Evolutionary conservation across 2,888 invertebrate species (phyloP).

Genomic region (Hirtodrosophila histrioides): DNA sequence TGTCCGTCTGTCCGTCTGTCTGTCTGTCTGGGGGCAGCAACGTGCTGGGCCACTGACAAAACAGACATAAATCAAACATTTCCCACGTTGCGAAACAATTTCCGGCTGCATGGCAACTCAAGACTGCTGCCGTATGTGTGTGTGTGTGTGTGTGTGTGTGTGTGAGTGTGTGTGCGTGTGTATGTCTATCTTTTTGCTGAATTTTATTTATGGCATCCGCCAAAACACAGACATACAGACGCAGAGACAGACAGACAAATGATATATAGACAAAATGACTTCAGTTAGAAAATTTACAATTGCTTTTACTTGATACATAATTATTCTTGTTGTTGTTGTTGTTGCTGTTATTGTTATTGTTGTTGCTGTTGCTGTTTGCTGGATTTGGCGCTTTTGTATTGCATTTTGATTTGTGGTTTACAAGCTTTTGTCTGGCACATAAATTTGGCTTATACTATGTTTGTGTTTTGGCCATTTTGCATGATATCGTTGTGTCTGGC

Average conservation of each 20-base stretch:
- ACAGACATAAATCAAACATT: constrained; percentile 80
- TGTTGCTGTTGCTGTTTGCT: constrained; percentile 28
- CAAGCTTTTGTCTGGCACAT: constrained; percentile 68
- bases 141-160: constrained; percentile 7
- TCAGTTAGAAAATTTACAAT: constrained; percentile 79
- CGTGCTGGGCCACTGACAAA: constrained; percentile 66
- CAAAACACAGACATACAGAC: constrained; percentile 38
- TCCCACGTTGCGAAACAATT: constrained; percentile 80
- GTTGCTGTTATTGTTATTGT: constrained; percentile 54
- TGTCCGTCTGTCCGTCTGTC: constrained; percentile 53
- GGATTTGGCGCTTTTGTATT: constrained; percentile 66
- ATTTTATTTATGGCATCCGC: constrained; percentile 79
- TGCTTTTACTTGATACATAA: constrained; percentile 75
- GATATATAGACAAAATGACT: constrained; percentile 77
- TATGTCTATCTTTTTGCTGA: constrained; percentile 74
- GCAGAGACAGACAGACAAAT: constrained; percentile 45
- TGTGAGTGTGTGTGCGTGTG: constrained; percentile 21
- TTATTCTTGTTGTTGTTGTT: constrained; percentile 56
- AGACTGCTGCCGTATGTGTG: constrained; percentile 40
- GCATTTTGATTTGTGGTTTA: constrained; percentile 77
- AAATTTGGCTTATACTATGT: constrained; percentile 65
- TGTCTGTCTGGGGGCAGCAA: constrained; percentile 23
- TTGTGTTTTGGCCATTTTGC: constrained; percentile 17
- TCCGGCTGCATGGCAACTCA: constrained; percentile 71
- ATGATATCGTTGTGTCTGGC: constrained; percentile 16